Conservation (phyloP, 2,797 vertebrate genomes). For the Brotula barbata region DNA sequence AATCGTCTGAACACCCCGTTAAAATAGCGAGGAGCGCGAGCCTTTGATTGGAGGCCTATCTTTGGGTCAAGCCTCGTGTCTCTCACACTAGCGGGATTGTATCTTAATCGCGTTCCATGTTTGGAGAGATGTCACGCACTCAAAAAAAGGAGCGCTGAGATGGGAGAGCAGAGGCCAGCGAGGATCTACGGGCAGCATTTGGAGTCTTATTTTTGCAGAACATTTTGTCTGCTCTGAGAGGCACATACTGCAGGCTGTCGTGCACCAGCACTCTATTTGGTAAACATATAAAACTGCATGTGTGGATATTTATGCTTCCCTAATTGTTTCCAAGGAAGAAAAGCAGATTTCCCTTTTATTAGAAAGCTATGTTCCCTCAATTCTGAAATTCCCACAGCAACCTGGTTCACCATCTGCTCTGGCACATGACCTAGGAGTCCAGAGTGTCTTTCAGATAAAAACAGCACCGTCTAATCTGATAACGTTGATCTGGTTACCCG, state of each 20-base stretch:
- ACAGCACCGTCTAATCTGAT: slow-evolving; percentile 9
- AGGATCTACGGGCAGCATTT: slow-evolving; percentile 30
- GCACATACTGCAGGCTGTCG: slow-evolving; percentile 4
- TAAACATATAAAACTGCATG: slow-evolving; percentile 1
- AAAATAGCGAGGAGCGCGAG: slow-evolving; percentile 53
- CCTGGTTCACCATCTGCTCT: slow-evolving; percentile 14
- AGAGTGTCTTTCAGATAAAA: background rate
- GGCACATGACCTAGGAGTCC: slow-evolving; percentile 13
- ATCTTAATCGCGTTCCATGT: slow-evolving; percentile 62
- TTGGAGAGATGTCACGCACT: slow-evolving; percentile 57
- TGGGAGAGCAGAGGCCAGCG: slow-evolving; percentile 17
- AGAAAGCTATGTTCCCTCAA: slow-evolving; percentile 4
- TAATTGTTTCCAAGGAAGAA: slow-evolving; percentile 13
- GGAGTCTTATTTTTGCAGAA: slow-evolving; percentile 36
- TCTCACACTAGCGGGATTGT: slow-evolving; percentile 54
- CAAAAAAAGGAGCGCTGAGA: slow-evolving; percentile 34
- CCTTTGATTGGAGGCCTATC: slow-evolving; percentile 40
- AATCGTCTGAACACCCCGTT: slow-evolving; percentile 23
- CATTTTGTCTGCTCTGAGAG: slow-evolving; percentile 28
- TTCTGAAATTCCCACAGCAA: slow-evolving; percentile 31
- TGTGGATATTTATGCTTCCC: slow-evolving; percentile 6
- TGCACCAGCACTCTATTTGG: slow-evolving; percentile 3
- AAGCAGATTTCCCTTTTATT: slow-evolving; percentile 15
- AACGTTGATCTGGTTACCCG: slow-evolving; percentile 12
- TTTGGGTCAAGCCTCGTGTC: slow-evolving; percentile 41